Evolutionary conservation across 2,797 vertebrate genomes (phyloP), one percentile per base, ranked within the genome.

Genomic region (Acipenser transmontanus): DNA sequence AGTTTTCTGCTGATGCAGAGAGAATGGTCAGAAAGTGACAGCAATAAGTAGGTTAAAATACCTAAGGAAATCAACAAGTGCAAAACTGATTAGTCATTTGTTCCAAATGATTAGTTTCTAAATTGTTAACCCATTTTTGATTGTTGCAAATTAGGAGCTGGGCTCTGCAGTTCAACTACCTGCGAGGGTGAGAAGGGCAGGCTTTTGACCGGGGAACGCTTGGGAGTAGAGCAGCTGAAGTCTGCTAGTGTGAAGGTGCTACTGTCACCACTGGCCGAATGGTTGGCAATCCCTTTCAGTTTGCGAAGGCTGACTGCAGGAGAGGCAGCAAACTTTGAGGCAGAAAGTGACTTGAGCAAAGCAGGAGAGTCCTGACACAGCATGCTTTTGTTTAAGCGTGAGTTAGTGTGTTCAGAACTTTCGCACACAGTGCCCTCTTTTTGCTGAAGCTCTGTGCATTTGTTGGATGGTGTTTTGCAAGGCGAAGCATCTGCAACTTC

Each of bases 141-240:
- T 80, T 84, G 83, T 75, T 85, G 82, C 86, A 86, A 84, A 84
- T 34, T 34, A 34, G 34, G 76, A 87, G 84, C 84, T 87, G 80
- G 84, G 81, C 80, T 86, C 72, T 87, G 86, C 77, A 80, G 78
- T 76, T 81, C 78, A 80, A 88, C 93, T 96, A 97, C 93, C 94
- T 96, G 92, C 1, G 91, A 93, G 78, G 93, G 94, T 85, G 94
- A 95, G 93, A 94, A 96, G 80, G 90, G 89, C 65, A 94, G 92
- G 81, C 85, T 86, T 95, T 91, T 94, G 87, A 87, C 82, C 85
- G 90, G 85, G 84, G 90, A 89, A 73, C 78, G 17, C 84, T 92
- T 91, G 77, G 92, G 86, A 77, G 88, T 84, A 76, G 92, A 91
- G 76, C 84, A 90, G 90, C 81, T 84, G 85, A 80, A 78, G 77